Base-by-base conservation (phyloP, 2,888 invertebrate species). In the Phengaris arion region DNA sequence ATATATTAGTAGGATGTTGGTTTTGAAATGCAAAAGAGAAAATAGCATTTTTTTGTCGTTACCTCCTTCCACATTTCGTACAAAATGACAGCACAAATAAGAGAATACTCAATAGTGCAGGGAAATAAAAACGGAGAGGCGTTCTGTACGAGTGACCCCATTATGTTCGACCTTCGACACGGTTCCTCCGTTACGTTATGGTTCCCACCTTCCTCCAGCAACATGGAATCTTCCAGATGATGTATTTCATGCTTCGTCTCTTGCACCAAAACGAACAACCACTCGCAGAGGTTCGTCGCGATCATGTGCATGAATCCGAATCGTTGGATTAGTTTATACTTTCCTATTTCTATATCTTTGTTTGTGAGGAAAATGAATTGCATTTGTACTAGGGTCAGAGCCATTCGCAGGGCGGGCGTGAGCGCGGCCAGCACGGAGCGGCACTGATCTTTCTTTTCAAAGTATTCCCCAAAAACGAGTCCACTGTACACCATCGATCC, bases 301-400 rank as follows among this genome's bases (percentile, higher is more conserved):
- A 98, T 95, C 96, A 98, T 96, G 86, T 99, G 98, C 98, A 98
- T 98, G 68, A 98, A 94, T 8, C 98, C 98, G 81, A 98, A 97
- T 80, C 98, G 94, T 35, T 98, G 97, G 74, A 97, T 94, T 70
- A 96, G 94, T 84, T 96, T 95, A 83, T 95, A 95, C 70, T 94
- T 92, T 35, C 95, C 95, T 81, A 96, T 94, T 83, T 91, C 92
- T 76, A 93, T 93, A 79, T 93, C 93, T 88, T 97, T 97, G 80
- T 97, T 97, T 84, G 98, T 98, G 64, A 98, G 94, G 87, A 98
- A 98, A 82, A 98, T 97, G 88, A 98, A 98, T 88, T 98, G 98
- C 93, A 98, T 97, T 91, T 98, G 98, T 69, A 96, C 95, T 78
- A 98, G 96, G 76, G 98, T 98, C 82, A 98, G 95, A 15, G 96